phyloP scores from a whole-genome alignment of 2,888 invertebrate genomes.

The Plebejus argus region DNA sequence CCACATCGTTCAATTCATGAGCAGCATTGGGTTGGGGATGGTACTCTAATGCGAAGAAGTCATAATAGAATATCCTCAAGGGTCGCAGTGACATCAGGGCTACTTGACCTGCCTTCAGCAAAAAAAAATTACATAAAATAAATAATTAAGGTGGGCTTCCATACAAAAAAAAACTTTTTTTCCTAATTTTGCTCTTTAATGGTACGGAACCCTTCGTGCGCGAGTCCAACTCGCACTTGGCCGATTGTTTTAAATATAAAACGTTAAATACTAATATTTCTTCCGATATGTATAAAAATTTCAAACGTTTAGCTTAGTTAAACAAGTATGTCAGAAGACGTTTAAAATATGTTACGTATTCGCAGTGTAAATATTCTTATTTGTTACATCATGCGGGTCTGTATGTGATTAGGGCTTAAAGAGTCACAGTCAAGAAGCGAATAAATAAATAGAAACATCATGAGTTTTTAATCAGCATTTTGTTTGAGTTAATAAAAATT shows the following conservation, averaged over 20 bases:
- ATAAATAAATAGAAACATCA: neutral
- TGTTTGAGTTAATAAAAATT: neutral
- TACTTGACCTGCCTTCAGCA: too few relatives aligned
- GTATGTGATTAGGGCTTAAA: conserved; percentile 14
- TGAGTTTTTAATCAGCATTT: neutral
- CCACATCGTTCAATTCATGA: too few relatives aligned
- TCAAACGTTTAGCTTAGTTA: neutral
- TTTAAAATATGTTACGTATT: neutral
- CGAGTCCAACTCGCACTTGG: too few relatives aligned
- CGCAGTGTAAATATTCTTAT: neutral
- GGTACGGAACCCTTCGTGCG: too few relatives aligned
- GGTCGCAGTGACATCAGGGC: too few relatives aligned
- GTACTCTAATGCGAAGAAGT: too few relatives aligned
- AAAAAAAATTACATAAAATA: too few relatives aligned
- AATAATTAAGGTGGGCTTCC: too few relatives aligned
- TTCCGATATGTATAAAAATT: neutral
- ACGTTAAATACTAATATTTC: neutral
- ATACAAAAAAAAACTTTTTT: too few relatives aligned
- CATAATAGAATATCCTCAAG: too few relatives aligned
- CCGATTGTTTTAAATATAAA: neutral
- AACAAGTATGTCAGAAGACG: neutral
- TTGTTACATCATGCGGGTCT: neutral
- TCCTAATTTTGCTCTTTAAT: too few relatives aligned
- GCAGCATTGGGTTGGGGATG: too few relatives aligned
- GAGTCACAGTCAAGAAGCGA: neutral